These are phyloP conservation scores for Psococerastis gibbosa DNA, from an alignment of 2,888 invertebrate species.

Conservation along the genomic window DNA sequence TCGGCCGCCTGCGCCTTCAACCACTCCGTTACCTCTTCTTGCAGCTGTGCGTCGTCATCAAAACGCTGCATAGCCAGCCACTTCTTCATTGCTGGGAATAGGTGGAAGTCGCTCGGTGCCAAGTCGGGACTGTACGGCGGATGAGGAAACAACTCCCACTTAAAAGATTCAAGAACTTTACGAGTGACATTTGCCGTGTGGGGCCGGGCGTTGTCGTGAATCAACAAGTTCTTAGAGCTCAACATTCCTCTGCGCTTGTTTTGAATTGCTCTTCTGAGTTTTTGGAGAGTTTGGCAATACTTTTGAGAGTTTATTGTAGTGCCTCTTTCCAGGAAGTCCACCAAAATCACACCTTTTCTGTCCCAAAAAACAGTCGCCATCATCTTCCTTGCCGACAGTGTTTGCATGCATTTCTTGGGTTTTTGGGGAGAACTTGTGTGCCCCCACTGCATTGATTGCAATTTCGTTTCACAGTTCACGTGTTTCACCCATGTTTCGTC, in stretches of 20 bases:
- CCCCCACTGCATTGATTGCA: neutral
- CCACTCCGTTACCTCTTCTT: too few relatives aligned
- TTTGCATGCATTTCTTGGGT: conserved; percentile 9
- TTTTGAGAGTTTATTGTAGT: too few relatives aligned
- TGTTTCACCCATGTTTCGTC: conserved; percentile 12
- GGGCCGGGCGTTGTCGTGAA: too few relatives aligned
- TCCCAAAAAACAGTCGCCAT: conserved; percentile 12
- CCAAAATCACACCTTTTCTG: conserved; percentile 7
- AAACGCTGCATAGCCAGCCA: conserved; percentile 13
- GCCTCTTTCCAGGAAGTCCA: too few relatives aligned
- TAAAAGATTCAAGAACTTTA: too few relatives aligned
- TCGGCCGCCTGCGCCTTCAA: too few relatives aligned
- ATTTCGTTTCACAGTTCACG: conserved; percentile 10
- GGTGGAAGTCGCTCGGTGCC: conserved; percentile 12
- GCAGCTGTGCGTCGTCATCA: conserved; percentile 10
- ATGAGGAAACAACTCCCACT: conserved; percentile 11
- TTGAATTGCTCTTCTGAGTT: too few relatives aligned
- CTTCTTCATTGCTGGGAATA: conserved; percentile 13
- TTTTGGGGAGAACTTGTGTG: neutral
- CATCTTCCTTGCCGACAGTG: conserved; percentile 1
- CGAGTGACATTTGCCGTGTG: too few relatives aligned
- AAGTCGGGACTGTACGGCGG: conserved; percentile 12
- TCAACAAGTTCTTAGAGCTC: too few relatives aligned
- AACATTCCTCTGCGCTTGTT: too few relatives aligned
- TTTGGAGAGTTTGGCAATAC: too few relatives aligned